phyloP scores from a whole-genome alignment of 2,888 invertebrate species.

The Asteroscopus sphinx region DNA sequence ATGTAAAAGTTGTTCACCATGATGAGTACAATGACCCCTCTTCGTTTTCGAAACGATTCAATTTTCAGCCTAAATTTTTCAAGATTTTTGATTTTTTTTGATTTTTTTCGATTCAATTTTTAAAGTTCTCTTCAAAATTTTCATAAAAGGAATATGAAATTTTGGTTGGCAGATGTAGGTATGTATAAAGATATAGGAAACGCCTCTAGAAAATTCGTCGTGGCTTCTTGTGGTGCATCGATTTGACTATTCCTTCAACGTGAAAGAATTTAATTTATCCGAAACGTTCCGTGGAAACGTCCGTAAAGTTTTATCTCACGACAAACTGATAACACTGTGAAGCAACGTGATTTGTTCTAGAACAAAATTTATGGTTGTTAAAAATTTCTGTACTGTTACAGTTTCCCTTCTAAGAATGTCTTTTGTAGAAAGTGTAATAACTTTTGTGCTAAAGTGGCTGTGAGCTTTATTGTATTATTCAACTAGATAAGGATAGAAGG shows the following conservation, averaged over 20 bases:
- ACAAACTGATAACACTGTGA: conserved; percentile 63
- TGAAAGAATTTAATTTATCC: conserved; percentile 71
- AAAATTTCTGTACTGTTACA: conserved; percentile 26
- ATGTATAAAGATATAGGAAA: conserved; percentile 25
- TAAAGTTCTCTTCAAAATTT: too few relatives aligned
- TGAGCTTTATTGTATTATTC: neutral
- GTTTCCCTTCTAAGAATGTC: conserved; percentile 8
- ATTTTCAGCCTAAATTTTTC: too few relatives aligned
- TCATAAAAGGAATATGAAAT: too few relatives aligned
- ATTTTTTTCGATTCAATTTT: too few relatives aligned
- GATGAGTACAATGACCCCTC: too few relatives aligned
- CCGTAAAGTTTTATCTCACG: conserved; percentile 67
- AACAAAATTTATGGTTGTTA: conserved; percentile 47
- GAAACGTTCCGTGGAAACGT: conserved; percentile 59
- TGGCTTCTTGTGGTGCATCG: conserved; percentile 41
- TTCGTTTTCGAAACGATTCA: too few relatives aligned
- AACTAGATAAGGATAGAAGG: too few relatives aligned
- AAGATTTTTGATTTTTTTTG: too few relatives aligned
- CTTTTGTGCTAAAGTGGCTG: conserved; percentile 2
- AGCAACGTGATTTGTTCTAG: conserved; percentile 57
- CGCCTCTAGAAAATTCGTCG: conserved; percentile 43
- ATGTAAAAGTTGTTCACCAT: too few relatives aligned
- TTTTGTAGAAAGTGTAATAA: conserved; percentile 10
- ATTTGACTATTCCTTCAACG: conserved; percentile 64
- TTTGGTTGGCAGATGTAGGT: neutral